phyloP scores from a whole-genome alignment of 2,888 invertebrate genomes.

The Alloscopus bannaensis region DNA sequence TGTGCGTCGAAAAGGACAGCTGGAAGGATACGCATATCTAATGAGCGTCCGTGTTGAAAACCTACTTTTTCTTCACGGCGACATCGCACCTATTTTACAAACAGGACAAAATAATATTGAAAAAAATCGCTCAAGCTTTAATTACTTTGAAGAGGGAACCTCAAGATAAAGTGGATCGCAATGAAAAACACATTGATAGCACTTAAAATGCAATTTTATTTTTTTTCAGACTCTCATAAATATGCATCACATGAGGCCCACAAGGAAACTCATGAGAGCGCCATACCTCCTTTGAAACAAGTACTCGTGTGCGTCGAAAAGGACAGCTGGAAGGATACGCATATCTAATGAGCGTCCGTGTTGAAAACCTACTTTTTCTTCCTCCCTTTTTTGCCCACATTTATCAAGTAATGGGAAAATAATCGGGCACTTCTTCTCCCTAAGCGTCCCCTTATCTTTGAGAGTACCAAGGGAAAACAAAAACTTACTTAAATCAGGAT shows the following conservation, averaged over 20 bases:
- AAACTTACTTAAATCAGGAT: slow-evolving; percentile 81
- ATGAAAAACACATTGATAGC: slow-evolving; percentile 23
- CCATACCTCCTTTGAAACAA: background rate
- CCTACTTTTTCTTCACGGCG: background rate
- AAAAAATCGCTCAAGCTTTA: too few species aligned
- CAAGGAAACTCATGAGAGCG: background rate
- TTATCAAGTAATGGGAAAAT: slow-evolving; percentile 25
- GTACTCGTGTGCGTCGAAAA: slow-evolving; percentile 1
- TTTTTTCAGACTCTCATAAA: slow-evolving; percentile 19
- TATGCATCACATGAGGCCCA: slow-evolving; percentile 36
- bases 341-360: slow-evolving; percentile 11
- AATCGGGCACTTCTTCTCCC: slow-evolving; percentile 6
- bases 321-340: background rate
- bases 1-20: slow-evolving; percentile 3
- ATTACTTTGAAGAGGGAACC: too few species aligned
- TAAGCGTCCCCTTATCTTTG: background rate
- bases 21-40: slow-evolving; percentile 13
- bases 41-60: background rate
- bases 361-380: background rate
- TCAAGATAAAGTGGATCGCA: too few species aligned
- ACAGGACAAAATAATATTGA: too few species aligned
- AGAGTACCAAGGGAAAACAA: slow-evolving; percentile 14
- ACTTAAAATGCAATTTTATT: slow-evolving; percentile 49
- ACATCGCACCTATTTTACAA: background rate
- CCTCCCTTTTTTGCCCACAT: background rate